These are phyloP conservation scores for Chlamydotis undulata DNA, from an alignment of 2,113 vertebrate species.

Conservation along the genomic window DNA sequence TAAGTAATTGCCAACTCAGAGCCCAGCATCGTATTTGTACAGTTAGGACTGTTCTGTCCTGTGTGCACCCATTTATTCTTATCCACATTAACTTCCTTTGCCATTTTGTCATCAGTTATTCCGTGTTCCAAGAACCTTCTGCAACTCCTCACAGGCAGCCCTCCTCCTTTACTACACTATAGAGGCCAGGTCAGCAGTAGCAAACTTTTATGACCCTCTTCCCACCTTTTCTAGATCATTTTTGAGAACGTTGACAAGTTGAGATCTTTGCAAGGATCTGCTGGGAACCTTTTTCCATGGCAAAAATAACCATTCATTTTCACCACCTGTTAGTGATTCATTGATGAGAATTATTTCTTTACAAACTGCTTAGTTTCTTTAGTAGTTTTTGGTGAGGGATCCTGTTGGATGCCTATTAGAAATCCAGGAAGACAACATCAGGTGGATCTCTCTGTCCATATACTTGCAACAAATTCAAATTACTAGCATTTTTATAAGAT, in stretches of 20 bases:
- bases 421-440: neutral
- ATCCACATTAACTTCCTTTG: neutral
- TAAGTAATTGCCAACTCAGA: neutral
- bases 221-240: neutral
- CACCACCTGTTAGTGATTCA: neutral
- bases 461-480: neutral
- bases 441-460: neutral
- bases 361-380: neutral
- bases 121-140: neutral
- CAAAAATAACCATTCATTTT: neutral
- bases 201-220: neutral
- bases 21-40: neutral
- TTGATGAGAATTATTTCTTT: neutral
- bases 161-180: neutral
- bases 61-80: neutral
- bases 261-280: neutral
- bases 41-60: neutral
- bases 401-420: neutral
- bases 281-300: neutral
- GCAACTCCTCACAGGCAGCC: neutral
- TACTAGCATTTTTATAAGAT: neutral
- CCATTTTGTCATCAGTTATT: neutral
- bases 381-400: neutral
- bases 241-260: neutral
- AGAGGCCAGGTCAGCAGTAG: neutral